Evolutionary conservation across 2,888 invertebrate species (phyloP), one percentile per base, ranked within the genome.

Genomic region (Drosophila robusta): DNA sequence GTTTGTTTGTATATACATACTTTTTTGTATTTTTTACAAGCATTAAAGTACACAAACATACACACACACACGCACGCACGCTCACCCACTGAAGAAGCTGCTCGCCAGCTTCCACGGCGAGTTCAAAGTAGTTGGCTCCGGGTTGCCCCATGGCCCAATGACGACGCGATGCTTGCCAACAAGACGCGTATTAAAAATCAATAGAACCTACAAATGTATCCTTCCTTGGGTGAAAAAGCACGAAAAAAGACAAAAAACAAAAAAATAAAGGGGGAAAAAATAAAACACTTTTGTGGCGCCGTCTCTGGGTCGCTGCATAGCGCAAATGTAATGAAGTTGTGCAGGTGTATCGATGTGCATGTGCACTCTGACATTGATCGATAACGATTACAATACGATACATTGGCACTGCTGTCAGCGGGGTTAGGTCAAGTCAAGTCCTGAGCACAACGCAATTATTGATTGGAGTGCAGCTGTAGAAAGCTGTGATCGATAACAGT

Each of bases 181-280:
- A 73, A 73, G 62, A 60, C 76, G 75, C 75, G 79, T 65, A 87
- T 83, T 83, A 81, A 83, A 83, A 83, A 83, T 83, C 83, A 83
- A 83, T 83, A 87, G 69, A 78, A 87, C 65, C 69, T 70, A 84
- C 87, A 82, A 82, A 80, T 82, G 81, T 82, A 78, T 84, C 81
- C 78, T 71, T 78, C 68, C 66, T 70, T 64, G 60, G 56, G 36
- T 51, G 34, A 45, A 29, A 47, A 47, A 45, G 36, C 38, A 39
- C 64, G 64, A n/a, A 8, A 45, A n/a, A 45, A 8, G 4, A 24
- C 18, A 44, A n/a, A 39, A 51, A 11, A 22, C 12, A n/a, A 16
- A 32, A 1, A n/a, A 12, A 49, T 41, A 16, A 12, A 14, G 44
- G 18, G 18, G 18, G 18, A 18, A 29, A 29, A 18, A 29, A 51